Conservation (phyloP, 2,113 vertebrate genomes). For the Barnardius zonarius region DNA sequence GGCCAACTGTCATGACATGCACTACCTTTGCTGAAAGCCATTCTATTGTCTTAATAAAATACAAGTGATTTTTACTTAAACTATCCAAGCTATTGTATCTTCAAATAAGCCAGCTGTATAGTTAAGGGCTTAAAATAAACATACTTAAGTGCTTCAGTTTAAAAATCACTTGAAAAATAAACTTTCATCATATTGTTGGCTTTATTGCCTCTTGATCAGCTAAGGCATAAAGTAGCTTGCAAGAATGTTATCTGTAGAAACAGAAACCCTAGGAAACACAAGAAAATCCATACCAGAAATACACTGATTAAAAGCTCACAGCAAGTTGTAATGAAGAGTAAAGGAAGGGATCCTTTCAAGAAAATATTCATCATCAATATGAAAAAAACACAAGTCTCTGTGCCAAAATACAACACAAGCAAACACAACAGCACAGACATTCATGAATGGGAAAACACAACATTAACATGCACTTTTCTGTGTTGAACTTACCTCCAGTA, state of each 20-base stretch:
- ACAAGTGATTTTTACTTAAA: not conserved
- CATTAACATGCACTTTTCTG: not conserved
- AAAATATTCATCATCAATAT: not conserved
- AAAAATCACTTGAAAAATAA: not conserved
- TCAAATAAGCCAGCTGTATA: not conserved
- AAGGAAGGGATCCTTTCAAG: not conserved
- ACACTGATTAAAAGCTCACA: not conserved
- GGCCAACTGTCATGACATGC: not conserved
- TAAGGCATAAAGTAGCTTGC: not conserved
- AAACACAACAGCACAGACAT: not conserved
- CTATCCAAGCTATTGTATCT: not conserved
- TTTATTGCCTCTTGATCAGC: not conserved
- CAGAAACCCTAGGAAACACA: not conserved
- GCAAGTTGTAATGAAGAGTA: not conserved
- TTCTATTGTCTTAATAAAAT: not conserved
- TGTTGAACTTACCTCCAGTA: conserved; percentile 70
- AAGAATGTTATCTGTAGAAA: not conserved
- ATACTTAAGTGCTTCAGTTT: not conserved
- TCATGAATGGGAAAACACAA: not conserved
- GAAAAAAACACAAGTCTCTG: not conserved
- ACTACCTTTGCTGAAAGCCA: not conserved
- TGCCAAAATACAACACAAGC: not conserved
- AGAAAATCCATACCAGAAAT: not conserved
- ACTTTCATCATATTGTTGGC: not conserved
- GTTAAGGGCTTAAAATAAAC: not conserved